Percentiles rank a stretch among this genome's conserved stretches.
Conservation (phyloP, 2,113 vertebrate genomes). For the Carollia perspicillata region DNA sequence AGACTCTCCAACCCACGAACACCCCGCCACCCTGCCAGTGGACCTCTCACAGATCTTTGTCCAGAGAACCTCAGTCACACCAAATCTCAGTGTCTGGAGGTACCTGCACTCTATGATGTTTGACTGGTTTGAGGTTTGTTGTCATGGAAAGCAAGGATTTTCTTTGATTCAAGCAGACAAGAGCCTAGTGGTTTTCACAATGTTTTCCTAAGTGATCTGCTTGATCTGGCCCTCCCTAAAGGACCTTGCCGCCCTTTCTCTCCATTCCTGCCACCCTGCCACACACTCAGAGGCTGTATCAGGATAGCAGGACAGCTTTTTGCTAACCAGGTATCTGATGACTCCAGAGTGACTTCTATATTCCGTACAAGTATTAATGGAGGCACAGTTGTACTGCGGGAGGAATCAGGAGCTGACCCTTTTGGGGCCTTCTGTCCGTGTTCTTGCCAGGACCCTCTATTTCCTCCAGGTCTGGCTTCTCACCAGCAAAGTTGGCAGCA, state of each 20-base stretch:
- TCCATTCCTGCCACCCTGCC: neutral
- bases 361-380: neutral
- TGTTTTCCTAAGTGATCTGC: neutral
- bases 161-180: neutral
- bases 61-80: neutral
- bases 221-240: neutral
- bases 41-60: neutral
- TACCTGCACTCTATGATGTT: neutral
- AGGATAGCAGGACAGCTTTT: neutral
- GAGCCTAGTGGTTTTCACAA: neutral
- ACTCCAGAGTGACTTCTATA: neutral
- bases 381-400: neutral
- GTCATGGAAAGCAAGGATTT: neutral
- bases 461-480: constrained; percentile 57
- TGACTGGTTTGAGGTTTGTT: neutral
- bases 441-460: constrained; percentile 29
- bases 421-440: neutral
- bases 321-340: neutral
- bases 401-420: neutral
- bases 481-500: constrained; percentile 55
- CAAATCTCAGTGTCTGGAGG: neutral
- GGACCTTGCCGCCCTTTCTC: no score
- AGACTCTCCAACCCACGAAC: neutral
- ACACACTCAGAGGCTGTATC: neutral
- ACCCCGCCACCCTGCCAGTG: rapidly evolving